phyloP scores from a whole-genome alignment of 2,888 invertebrate species.

The Apamea crenata region DNA sequence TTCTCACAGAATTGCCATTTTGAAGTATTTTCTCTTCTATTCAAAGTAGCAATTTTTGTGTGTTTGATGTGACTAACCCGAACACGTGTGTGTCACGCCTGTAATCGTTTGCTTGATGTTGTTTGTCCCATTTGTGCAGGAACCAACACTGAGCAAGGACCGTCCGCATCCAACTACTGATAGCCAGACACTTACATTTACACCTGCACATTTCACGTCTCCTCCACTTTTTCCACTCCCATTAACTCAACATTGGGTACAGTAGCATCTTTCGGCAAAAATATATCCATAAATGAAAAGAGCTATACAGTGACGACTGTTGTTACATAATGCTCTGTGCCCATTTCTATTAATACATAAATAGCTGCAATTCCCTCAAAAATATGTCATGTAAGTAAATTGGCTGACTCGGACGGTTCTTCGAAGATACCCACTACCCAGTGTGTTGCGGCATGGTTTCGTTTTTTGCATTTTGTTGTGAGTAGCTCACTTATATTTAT shows the following conservation, averaged over 20 bases:
- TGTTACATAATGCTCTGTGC: constrained; percentile 38
- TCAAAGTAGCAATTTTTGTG: constrained; percentile 44
- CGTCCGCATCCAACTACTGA: constrained; percentile 86
- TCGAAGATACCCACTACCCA: constrained; percentile 78
- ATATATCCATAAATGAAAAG: neutral
- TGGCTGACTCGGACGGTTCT: constrained; percentile 81
- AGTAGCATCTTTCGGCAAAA: constrained; percentile 27
- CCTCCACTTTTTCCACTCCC: constrained; percentile 50
- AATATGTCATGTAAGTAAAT: constrained; percentile 70
- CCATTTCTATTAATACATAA: constrained; percentile 24
- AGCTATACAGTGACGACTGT: neutral
- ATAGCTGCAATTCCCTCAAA: constrained; percentile 52
- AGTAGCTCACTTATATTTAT: constrained; percentile 78
- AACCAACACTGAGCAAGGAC: constrained; percentile 88
- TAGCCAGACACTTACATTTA: constrained; percentile 69
- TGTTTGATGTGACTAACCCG: constrained; percentile 76
- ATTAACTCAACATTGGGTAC: constrained; percentile 33
- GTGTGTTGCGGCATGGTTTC: constrained; percentile 88
- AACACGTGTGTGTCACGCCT: constrained; percentile 87
- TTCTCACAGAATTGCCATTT: constrained; percentile 64
- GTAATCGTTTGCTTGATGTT: constrained; percentile 87
- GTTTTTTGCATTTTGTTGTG: constrained; percentile 89
- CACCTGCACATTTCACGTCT: constrained; percentile 66
- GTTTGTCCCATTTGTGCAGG: constrained; percentile 88
- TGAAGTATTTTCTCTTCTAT: constrained; percentile 23